A percentile compares a stretch with the other conserved stretches of the same genome.
phyloP scores from a whole-genome alignment of 1,140 invertebrate genomes.

The Heliothis subflexa region DNA sequence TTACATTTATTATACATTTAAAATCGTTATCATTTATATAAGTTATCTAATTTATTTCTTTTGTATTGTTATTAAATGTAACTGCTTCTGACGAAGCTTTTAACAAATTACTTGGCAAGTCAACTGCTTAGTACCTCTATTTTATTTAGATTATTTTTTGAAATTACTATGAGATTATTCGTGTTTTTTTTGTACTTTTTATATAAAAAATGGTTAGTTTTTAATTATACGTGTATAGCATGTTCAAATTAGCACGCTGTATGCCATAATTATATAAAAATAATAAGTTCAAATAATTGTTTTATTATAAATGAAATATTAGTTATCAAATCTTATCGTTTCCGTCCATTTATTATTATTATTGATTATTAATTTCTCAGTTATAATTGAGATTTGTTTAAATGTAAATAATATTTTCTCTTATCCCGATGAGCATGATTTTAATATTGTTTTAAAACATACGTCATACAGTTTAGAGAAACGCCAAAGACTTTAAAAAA shows the following conservation, averaged over 20 bases:
- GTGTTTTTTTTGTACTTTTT: constrained; percentile 82
- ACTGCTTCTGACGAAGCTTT: constrained; percentile 58
- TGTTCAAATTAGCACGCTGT: constrained; percentile 51
- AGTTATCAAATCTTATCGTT: constrained; percentile 77
- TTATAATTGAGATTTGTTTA: constrained; percentile 51
- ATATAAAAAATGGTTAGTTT: constrained; percentile 71
- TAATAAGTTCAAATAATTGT: constrained; percentile 62
- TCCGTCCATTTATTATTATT: constrained; percentile 81
- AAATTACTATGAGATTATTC: constrained; percentile 85
- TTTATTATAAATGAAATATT: constrained; percentile 51
- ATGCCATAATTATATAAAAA: constrained; percentile 62
- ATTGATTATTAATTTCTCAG: constrained; percentile 56
- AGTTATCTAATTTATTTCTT: constrained; percentile 73
- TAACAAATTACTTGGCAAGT: constrained; percentile 56
- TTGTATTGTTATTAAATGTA: constrained; percentile 65
- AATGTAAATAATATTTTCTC: constrained; percentile 54
- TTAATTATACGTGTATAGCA: constrained; percentile 50
- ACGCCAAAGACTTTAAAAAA: constrained; percentile 79
- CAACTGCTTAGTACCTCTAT: constrained; percentile 66
- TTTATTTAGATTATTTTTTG: constrained; percentile 70
- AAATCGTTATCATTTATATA: constrained; percentile 48
- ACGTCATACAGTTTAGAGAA: constrained; percentile 83
- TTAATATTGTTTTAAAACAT: constrained; percentile 65
- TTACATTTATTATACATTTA: constrained; percentile 60
- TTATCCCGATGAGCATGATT: constrained; percentile 47